Percentiles rank a stretch among this genome's conserved stretches.
These are phyloP conservation scores for Lampris incognitus DNA, from an alignment of 2,113 vertebrate species.

Conservation along the genomic window DNA sequence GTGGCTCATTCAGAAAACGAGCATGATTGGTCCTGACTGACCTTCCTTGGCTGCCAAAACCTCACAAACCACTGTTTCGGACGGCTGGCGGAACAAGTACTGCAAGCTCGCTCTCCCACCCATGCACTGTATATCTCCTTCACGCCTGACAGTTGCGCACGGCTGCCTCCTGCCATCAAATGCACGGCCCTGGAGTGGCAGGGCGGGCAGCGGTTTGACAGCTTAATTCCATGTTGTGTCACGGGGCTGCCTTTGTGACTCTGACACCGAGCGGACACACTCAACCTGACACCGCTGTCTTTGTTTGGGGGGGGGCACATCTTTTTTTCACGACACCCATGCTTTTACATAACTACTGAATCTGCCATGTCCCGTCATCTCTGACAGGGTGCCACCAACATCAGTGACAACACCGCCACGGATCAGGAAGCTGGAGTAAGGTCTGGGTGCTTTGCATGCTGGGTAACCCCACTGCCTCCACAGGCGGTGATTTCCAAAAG, in stretches of 20 bases:
- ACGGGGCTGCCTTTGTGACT: conserved; percentile 54
- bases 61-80: conserved; percentile 49
- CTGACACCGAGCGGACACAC: conserved; percentile 55
- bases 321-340: conserved; percentile 13
- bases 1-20: conserved; percentile 38
- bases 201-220: conserved; percentile 60
- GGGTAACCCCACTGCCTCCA: conserved; percentile 9
- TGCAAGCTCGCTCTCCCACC: conserved; percentile 41
- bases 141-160: conserved; percentile 57
- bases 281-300: conserved; percentile 51
- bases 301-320: conserved; percentile 21
- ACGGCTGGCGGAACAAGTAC: conserved; percentile 33
- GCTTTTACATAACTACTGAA: conserved; percentile 42
- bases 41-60: conserved; percentile 46
- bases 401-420: background rate
- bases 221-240: conserved; percentile 76
- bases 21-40: conserved; percentile 30
- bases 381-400: background rate
- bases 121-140: conserved; percentile 73
- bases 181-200: background rate
- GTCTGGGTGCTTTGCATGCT: conserved; percentile 63
- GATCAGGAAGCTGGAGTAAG: conserved; percentile 7
- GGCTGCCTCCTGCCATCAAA: conserved; percentile 4
- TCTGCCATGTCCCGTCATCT: conserved; percentile 41
- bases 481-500: conserved; percentile 69